Evolutionary conservation across 53 echinoderm and acorn worm species (phyloP).

Genomic region (Actinopyga echinites): DNA sequence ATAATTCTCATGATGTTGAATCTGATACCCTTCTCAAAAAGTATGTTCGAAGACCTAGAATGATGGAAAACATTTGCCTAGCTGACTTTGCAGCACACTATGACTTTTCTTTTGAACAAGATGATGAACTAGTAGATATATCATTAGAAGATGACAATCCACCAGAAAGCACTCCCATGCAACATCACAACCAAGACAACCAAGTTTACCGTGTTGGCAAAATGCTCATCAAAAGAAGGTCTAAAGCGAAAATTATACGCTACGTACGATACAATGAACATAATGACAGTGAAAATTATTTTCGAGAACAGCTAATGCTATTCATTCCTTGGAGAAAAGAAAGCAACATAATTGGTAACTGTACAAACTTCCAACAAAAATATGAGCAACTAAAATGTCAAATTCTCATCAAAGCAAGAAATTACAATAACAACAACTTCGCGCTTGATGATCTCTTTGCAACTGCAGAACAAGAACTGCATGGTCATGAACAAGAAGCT

Average conservation of each 20-base stretch:
- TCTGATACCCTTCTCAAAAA: not conserved
- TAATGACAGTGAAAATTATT: not conserved
- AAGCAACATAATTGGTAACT: not conserved
- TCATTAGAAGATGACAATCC: not conserved
- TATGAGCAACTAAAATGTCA: no score
- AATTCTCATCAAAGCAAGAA: no score
- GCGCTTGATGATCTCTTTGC: no score
- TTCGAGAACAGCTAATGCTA: constrained; percentile 11
- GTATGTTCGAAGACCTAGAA: constrained; percentile 18
- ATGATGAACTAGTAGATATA: no score
- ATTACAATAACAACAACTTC: no score
- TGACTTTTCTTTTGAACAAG: not conserved
- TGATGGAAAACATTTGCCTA: not conserved
- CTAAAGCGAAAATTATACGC: not conserved
- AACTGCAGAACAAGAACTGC: no score
- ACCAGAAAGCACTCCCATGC: not conserved
- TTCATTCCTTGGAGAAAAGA: constrained; percentile 28
- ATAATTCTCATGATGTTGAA: constrained; percentile 2
- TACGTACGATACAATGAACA: not conserved
- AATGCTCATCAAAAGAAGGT: not conserved
- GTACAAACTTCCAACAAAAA: not conserved
- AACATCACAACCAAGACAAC: no score
- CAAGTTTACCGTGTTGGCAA: no score
- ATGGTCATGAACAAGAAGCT: not conserved
- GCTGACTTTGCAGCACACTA: not conserved